Percentiles rank a stretch among this genome's conserved stretches.
Conservation (phyloP, 35 echinoderm and acorn worm genomes). For the Lytechinus pictus region DNA sequence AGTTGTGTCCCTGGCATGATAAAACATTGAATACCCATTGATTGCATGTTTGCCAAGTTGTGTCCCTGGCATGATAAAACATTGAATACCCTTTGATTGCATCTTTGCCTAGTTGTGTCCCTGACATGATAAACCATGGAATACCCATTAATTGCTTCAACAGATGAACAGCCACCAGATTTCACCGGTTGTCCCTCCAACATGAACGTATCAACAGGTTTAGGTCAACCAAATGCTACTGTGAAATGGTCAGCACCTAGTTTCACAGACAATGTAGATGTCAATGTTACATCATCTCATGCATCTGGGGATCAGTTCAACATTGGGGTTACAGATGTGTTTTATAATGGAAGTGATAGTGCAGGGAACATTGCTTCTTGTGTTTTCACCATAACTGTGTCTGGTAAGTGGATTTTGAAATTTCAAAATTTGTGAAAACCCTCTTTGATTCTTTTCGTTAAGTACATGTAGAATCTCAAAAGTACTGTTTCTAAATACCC, state of each 20-base stretch:
- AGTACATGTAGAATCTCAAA: too few relatives aligned
- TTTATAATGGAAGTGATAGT: slow-evolving; percentile 29
- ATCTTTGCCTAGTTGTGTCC: too few relatives aligned
- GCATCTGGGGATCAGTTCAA: not conserved
- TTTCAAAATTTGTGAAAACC: not conserved
- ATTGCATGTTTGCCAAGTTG: too few relatives aligned
- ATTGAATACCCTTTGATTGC: too few relatives aligned
- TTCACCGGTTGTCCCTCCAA: slow-evolving; percentile 58
- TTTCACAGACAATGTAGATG: slow-evolving; percentile 38
- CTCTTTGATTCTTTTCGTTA: not conserved
- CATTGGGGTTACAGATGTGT: slow-evolving; percentile 49
- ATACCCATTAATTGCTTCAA: not conserved
- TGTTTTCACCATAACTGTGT: slow-evolving; percentile 44
- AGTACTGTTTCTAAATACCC: too few relatives aligned
- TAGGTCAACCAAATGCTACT: not conserved
- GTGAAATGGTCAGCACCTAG: slow-evolving; percentile 60
- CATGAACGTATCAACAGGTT: slow-evolving; percentile 45
- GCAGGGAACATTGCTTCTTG: slow-evolving; percentile 40
- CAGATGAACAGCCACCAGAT: slow-evolving; percentile 38
- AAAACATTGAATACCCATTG: too few relatives aligned
- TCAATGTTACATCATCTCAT: slow-evolving; percentile 28
- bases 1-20: too few relatives aligned
- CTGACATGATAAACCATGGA: not conserved
- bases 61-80: too few relatives aligned
- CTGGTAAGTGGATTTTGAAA: slow-evolving; percentile 42